A percentile compares a stretch with the other conserved stretches of the same genome.
These are phyloP conservation scores for Meganola albula DNA, from an alignment of 2,888 invertebrate genomes.

Conservation along the genomic window DNA sequence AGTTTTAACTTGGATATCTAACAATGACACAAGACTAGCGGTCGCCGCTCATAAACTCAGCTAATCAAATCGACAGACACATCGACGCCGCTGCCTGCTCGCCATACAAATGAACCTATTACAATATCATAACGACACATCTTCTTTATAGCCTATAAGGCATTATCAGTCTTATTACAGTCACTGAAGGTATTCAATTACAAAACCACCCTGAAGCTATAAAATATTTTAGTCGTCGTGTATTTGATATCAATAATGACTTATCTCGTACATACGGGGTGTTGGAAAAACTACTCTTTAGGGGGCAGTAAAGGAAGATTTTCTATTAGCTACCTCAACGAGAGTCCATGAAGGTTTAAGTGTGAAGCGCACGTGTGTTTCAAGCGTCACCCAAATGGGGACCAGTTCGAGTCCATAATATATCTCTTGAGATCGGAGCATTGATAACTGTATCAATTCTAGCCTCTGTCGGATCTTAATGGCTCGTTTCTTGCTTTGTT, in stretches of 20 bases:
- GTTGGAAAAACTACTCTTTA: constrained; percentile 26
- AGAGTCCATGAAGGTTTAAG: constrained; percentile 41
- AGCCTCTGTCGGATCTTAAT: constrained; percentile 42
- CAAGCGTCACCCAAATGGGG: constrained; percentile 67
- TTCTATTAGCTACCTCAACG: constrained; percentile 24
- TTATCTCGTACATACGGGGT: constrained; percentile 23
- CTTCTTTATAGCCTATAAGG: constrained; percentile 7
- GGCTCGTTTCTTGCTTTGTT: constrained; percentile 37
- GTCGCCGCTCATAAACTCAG: constrained; percentile 60
- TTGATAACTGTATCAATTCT: constrained; percentile 56
- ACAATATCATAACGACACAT: constrained; percentile 38
- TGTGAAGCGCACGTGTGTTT: constrained; percentile 69
- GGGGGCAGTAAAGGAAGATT: constrained; percentile 21
- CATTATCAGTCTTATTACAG: constrained; percentile 28
- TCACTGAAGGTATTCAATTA: constrained; percentile 32
- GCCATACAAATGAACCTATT: constrained; percentile 53
- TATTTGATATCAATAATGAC: constrained; percentile 40
- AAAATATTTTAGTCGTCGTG: constrained; percentile 46
- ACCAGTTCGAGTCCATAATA: constrained; percentile 54
- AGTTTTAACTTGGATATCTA: constrained; percentile 14
- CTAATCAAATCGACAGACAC: constrained; percentile 72
- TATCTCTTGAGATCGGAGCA: constrained; percentile 59
- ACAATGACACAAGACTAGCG: constrained; percentile 40
- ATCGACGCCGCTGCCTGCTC: constrained; percentile 65
- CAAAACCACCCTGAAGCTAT: constrained; percentile 29